A percentile compares a stretch with the other conserved stretches of the same genome.
Conservation (phyloP, 2,113 vertebrate genomes). For the Oceanites oceanicus region DNA sequence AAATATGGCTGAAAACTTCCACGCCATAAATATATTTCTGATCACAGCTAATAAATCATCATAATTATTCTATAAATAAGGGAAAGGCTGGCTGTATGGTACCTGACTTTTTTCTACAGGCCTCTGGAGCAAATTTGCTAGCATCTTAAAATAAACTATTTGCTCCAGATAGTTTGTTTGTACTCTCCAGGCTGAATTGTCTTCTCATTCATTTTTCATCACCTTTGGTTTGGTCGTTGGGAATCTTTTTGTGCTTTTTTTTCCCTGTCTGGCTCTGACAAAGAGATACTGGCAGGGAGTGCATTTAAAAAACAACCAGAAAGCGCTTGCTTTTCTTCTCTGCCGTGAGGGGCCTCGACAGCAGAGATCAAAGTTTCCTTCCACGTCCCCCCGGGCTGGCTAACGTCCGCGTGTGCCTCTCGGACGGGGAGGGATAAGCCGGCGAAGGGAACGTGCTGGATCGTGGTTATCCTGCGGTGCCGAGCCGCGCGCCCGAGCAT, state of each 20-base stretch:
- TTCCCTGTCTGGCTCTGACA: background rate
- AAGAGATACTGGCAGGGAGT: background rate
- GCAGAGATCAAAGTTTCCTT: background rate
- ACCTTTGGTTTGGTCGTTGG: background rate
- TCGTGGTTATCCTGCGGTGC: rapidly evolving
- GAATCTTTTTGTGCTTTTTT: background rate
- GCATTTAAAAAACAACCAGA: background rate
- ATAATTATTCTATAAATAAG: slow-evolving; percentile 68
- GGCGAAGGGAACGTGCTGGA: background rate
- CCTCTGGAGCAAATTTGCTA: slow-evolving; percentile 52
- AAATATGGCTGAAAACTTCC: slow-evolving; percentile 55
- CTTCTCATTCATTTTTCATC: slow-evolving; percentile 47
- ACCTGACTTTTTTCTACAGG: background rate
- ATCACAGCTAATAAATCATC: slow-evolving; percentile 52
- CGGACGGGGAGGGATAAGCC: background rate
- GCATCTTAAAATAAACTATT: slow-evolving; percentile 55
- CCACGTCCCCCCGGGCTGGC: background rate
- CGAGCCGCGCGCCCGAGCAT: rapidly evolving
- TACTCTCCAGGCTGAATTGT: slow-evolving; percentile 5
- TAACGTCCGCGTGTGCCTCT: rapidly evolving
- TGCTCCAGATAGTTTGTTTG: slow-evolving; percentile 52
- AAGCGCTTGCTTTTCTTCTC: background rate
- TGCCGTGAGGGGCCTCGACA: background rate
- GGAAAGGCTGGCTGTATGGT: background rate
- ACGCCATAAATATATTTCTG: slow-evolving; percentile 49